These are phyloP conservation scores for Hapalemur alaotrensis DNA, from an alignment of 2,797 vertebrate species.

Conservation along the genomic window DNA sequence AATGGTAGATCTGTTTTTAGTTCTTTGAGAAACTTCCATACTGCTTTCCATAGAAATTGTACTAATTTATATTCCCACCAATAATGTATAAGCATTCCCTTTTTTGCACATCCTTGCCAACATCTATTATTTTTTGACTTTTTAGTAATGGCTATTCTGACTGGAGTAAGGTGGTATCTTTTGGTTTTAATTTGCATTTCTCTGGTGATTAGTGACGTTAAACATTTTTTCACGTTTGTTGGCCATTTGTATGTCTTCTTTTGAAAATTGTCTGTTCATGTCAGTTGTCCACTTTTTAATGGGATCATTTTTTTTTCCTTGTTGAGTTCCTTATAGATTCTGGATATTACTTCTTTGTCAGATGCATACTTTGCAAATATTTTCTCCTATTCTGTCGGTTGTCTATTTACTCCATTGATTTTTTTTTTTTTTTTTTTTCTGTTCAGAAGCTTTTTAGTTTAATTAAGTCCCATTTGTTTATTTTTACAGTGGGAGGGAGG, in stretches of 20 bases:
- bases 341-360: not conserved
- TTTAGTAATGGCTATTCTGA: not conserved
- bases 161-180: not conserved
- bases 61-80: not conserved
- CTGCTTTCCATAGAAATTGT: not conserved
- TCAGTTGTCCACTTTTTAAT: not conserved
- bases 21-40: not conserved
- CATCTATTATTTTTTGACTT: not conserved
- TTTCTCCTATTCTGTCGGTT: not conserved
- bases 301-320: not conserved
- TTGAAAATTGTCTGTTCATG: not conserved
- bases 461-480: not conserved
- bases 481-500: not conserved
- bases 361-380: not conserved
- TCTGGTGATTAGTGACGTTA: not conserved
- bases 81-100: not conserved
- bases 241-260: not conserved
- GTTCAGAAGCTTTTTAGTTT: not conserved
- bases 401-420: not conserved
- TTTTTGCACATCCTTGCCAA: not conserved
- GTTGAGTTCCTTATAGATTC: not conserved
- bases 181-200: not conserved
- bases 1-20: not conserved
- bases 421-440: not conserved
- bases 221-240: not conserved